A percentile compares a stretch with the other conserved stretches of the same genome.
Evolutionary conservation across 2,888 invertebrate species (phyloP).

Genomic region (Drosophila merina): DNA sequence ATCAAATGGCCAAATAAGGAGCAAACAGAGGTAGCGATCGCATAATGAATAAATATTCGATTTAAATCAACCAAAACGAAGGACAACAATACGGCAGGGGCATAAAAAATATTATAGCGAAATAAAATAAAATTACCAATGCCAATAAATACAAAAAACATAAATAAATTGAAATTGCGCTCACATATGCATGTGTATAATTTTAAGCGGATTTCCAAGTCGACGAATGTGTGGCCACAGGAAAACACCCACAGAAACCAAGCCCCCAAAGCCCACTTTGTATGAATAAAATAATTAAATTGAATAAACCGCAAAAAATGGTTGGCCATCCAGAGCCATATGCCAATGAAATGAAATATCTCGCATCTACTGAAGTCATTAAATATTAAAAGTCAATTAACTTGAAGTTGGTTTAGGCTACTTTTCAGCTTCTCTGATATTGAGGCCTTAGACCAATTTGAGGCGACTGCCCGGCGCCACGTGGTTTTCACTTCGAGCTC

Average conservation of each 20-base stretch:
- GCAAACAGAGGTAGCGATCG: conserved; percentile 14
- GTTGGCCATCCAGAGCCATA: conserved; percentile 7
- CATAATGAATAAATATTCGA: conserved; percentile 41
- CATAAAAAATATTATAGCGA: conserved; percentile 17
- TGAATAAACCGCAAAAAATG: conserved; percentile 28
- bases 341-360: conserved; percentile 44
- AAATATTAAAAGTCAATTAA: conserved; percentile 60
- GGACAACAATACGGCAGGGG: conserved; percentile 12
- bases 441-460: conserved; percentile 4
- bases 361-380: conserved; percentile 24
- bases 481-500: conserved; percentile 2
- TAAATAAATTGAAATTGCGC: conserved; percentile 11
- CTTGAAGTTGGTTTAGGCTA: conserved; percentile 33
- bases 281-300: conserved; percentile 46
- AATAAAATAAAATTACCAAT: conserved; percentile 29
- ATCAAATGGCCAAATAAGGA: conserved; percentile 40
- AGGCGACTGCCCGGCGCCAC: conserved; percentile 58
- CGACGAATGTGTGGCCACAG: conserved; percentile 59
- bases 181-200: conserved; percentile 11
- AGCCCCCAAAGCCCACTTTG: conserved; percentile 32
- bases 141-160: conserved; percentile 37
- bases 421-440: not conserved
- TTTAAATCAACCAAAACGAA: conserved; percentile 36
- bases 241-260: conserved; percentile 26
- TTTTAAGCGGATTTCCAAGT: conserved; percentile 63